Base-by-base conservation (phyloP, 1,140 invertebrate species). In the Teleopsis dalmanni region DNA sequence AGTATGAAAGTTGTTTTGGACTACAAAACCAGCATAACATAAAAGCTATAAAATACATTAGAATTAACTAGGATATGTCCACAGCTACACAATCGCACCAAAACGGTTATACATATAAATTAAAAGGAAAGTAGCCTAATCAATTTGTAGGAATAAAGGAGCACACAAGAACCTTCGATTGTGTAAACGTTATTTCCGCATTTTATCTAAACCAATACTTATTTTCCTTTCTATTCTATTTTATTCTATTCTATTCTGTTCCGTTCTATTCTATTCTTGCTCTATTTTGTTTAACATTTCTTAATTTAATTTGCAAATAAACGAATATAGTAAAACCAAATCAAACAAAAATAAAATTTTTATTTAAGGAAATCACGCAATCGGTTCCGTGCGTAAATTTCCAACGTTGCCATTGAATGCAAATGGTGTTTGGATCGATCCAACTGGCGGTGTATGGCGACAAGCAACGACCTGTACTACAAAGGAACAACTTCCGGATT, bases 321-420 rank as follows among this genome's bases (percentile, higher is more conserved):
- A 38, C 38, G 33, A n/a, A n/a, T n/a, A n/a, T n/a, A n/a, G n/a
- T n/a, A n/a, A n/a, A n/a, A n/a, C n/a, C n/a, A n/a, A n/a, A n/a
- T n/a, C n/a, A n/a, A n/a, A n/a, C n/a, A n/a, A n/a, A n/a, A n/a
- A n/a, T n/a, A n/a, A n/a, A n/a, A n/a, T 31, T 34, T 38, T 51
- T 46, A 68, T 67, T 61, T 49, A 53, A 71, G 68, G 68, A 46
- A 71, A 71, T 71, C 68, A 71, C 68, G 68, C 68, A 62, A 71
- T 71, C 54, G 68, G 68, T 53, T 63, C 68, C 48, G 67, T 71
- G 55, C 57, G 68, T 60, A 71, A 71, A 60, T 71, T 71, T 56
- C 68, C 68, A 49, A 71, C 68, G 38, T 58, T 71, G 52, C 68
- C 68, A 34, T 55, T 71, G 55, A 70, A 71, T 57, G 59, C 51